Percentiles rank a stretch among this genome's conserved stretches.
Conservation (phyloP, 1,140 invertebrate genomes). For the Parasteatoda tepidariorum region DNA sequence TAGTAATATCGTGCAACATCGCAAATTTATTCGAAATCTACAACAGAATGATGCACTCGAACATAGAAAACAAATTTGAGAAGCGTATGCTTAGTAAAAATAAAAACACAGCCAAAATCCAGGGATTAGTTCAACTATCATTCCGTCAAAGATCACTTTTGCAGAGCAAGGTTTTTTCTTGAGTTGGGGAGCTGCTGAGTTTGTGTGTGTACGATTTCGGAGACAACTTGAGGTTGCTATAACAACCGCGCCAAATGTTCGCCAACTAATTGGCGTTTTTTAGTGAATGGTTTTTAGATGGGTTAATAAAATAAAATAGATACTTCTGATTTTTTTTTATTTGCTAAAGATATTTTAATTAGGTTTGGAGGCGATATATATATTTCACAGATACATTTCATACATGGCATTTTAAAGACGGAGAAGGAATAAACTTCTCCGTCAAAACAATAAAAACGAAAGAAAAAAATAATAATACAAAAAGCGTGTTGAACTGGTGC, state of each 20-base stretch:
- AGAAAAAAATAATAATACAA: no score
- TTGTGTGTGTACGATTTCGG: conserved; percentile 41
- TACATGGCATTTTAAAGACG: no score
- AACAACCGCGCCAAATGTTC: conserved; percentile 35
- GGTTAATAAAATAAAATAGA: no score
- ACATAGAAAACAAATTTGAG: background rate
- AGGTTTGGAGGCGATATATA: no score
- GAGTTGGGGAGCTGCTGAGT: conserved; percentile 6
- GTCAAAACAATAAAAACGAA: no score
- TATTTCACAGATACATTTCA: no score
- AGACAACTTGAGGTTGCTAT: conserved; percentile 34
- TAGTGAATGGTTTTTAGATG: no score
- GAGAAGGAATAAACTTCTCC: no score
- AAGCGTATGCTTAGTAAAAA: background rate
- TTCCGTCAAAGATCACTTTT: background rate
- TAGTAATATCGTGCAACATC: background rate
- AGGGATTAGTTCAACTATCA: background rate
- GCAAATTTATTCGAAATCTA: background rate
- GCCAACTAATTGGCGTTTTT: no score
- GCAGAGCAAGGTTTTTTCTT: conserved; percentile 29
- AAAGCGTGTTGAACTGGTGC: no score
- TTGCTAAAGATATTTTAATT: no score
- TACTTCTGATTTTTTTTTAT: no score
- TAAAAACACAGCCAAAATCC: background rate
- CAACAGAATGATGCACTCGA: background rate